These are phyloP conservation scores for Lytechinus variegatus DNA, from an alignment of 35 echinoderm and acorn worm genomes.

Conservation along the genomic window DNA sequence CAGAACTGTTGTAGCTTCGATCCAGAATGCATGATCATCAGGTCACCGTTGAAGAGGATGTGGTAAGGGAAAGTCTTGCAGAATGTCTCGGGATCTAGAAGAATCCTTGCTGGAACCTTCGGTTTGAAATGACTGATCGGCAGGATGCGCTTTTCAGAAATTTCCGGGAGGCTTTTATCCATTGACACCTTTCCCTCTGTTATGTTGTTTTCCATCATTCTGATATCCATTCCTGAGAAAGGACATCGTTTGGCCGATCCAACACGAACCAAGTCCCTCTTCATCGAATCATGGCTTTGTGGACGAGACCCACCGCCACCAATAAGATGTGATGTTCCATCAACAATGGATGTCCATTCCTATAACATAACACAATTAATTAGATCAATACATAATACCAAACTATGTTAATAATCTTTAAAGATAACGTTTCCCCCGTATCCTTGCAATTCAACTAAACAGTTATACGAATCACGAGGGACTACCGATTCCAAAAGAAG, in stretches of 20 bases:
- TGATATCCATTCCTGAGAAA: conserved; percentile 46
- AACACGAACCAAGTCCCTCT: too few species aligned
- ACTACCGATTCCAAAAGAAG: too few species aligned
- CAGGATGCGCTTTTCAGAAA: neutral
- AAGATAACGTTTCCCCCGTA: too few species aligned
- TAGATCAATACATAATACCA: too few species aligned
- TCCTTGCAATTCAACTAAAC: too few species aligned
- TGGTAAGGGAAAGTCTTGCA: conserved; percentile 83
- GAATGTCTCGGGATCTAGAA: conserved; percentile 75
- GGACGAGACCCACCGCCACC: neutral
- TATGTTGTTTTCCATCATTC: neutral
- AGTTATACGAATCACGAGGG: too few species aligned
- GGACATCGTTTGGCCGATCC: conserved; percentile 44
- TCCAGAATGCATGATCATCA: conserved; percentile 62
- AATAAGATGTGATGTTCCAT: conserved; percentile 35
- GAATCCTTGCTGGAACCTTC: conserved; percentile 51
- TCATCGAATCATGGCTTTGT: neutral
- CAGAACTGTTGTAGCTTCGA: conserved; percentile 69
- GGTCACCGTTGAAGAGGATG: conserved; percentile 73
- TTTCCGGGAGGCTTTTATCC: neutral
- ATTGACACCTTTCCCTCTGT: neutral
- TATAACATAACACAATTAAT: neutral
- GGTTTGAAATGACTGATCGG: conserved; percentile 51
- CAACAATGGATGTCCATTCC: conserved; percentile 44
- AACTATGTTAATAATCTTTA: too few species aligned